These are phyloP conservation scores for Delia radicum DNA, from an alignment of 1,140 invertebrate genomes.

Conservation along the genomic window DNA sequence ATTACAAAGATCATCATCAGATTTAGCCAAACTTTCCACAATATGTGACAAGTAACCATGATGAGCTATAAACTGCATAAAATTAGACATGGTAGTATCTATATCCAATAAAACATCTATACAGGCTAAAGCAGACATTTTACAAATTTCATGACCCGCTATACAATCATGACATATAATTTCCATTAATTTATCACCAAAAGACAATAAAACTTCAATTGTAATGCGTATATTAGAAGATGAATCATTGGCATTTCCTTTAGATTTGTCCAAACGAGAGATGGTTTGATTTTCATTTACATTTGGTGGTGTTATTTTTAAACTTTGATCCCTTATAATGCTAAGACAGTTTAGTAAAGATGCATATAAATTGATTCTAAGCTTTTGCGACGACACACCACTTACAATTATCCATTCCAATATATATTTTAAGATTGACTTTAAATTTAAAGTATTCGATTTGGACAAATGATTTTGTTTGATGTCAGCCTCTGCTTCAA, in stretches of 20 bases:
- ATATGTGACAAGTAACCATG: constrained; percentile 83
- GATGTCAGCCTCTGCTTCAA: neutral
- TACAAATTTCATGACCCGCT: constrained; percentile 83
- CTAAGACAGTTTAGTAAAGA: constrained; percentile 74
- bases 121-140: constrained; percentile 82
- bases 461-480: constrained; percentile 19
- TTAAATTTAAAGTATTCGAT: constrained; percentile 64
- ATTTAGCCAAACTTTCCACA: constrained; percentile 75
- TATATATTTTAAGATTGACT: constrained; percentile 69
- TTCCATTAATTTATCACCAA: constrained; percentile 80
- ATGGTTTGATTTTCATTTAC: constrained; percentile 44
- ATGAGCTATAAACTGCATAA: constrained; percentile 72
- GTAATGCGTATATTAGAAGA: constrained; percentile 37
- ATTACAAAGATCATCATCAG: constrained; percentile 70
- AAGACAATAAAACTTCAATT: constrained; percentile 65
- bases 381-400: constrained; percentile 71
- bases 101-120: constrained; percentile 77
- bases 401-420: constrained; percentile 72
- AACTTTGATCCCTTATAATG: constrained; percentile 62
- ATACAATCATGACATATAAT: constrained; percentile 83
- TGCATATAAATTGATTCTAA: constrained; percentile 82
- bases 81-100: constrained; percentile 68
- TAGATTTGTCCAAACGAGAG: constrained; percentile 61
- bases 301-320: neutral
- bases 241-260: constrained; percentile 33